Evolutionary conservation across 2,888 invertebrate genomes (phyloP).

Genomic region (Dynastes grantii): DNA sequence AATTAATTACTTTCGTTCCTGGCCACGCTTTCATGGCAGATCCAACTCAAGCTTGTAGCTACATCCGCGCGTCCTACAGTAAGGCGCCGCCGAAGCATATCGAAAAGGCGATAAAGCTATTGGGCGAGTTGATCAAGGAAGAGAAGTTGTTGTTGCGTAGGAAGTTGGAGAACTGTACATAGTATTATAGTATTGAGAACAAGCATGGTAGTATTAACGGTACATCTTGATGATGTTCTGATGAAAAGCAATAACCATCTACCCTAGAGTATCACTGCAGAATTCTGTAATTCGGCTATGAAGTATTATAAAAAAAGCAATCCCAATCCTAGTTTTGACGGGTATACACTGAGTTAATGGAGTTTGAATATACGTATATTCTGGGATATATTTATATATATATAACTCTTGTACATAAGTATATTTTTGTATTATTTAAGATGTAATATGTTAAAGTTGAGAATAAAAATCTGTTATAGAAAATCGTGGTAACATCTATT

Average conservation of each 20-base stretch:
- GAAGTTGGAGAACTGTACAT: conserved; percentile 67
- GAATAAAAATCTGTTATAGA: too few relatives aligned
- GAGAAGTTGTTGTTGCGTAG: conserved; percentile 72
- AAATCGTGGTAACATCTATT: too few relatives aligned
- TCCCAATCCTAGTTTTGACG: neutral
- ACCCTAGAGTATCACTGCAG: conserved; percentile 41
- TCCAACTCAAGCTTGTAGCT: conserved; percentile 76
- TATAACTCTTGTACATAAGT: conserved; percentile 2
- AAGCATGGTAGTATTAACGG: conserved; percentile 30
- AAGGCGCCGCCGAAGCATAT: conserved; percentile 79
- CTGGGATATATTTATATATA: conserved; percentile 11
- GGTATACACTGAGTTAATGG: neutral
- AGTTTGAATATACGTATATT: conserved; percentile 7
- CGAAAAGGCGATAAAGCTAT: conserved; percentile 74
- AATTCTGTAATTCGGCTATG: conserved; percentile 10
- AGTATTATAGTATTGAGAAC: conserved; percentile 42
- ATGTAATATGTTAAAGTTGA: neutral
- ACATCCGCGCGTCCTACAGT: conserved; percentile 82
- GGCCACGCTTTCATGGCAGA: conserved; percentile 83
- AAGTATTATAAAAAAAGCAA: conserved; percentile 16
- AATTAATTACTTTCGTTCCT: conserved; percentile 81
- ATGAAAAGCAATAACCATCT: conserved; percentile 17
- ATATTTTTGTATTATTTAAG: conserved; percentile 25
- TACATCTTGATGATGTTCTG: conserved; percentile 15
- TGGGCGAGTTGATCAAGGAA: conserved; percentile 76